phyloP scores from a whole-genome alignment of 2,888 invertebrate genomes.

The Drosophila kuntzei region DNA sequence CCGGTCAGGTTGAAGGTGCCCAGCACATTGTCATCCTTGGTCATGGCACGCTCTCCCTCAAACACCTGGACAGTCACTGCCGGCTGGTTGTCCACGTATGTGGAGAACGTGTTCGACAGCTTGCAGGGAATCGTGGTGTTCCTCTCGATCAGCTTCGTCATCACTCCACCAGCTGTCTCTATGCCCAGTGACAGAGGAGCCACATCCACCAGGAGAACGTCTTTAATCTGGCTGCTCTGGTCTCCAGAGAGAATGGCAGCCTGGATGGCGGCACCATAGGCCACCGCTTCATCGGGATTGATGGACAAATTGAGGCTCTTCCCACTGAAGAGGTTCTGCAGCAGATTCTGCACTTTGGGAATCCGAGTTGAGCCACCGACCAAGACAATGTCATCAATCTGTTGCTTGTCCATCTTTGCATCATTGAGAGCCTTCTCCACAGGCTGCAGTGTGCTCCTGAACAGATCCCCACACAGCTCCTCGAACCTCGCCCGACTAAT shows the following conservation, averaged over 20 bases:
- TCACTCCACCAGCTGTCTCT: slow-evolving; percentile 93
- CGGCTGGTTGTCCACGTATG: slow-evolving; percentile 92
- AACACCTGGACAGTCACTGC: slow-evolving; percentile 91
- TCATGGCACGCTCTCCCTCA: slow-evolving; percentile 94
- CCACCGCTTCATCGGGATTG: slow-evolving; percentile 93
- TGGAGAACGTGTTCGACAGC: slow-evolving; percentile 91
- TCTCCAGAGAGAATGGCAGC: slow-evolving; percentile 90
- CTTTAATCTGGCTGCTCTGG: slow-evolving; percentile 90
- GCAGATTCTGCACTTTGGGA: slow-evolving; percentile 91
- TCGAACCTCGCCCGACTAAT: slow-evolving; percentile 91
- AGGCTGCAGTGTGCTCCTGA: slow-evolving; percentile 90
- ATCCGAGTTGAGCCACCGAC: slow-evolving; percentile 94
- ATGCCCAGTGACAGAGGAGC: slow-evolving; percentile 90
- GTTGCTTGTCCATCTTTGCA: slow-evolving; percentile 91
- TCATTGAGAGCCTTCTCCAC: slow-evolving; percentile 92
- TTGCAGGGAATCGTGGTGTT: slow-evolving; percentile 91
- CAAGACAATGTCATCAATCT: slow-evolving; percentile 91
- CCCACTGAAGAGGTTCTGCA: slow-evolving; percentile 91
- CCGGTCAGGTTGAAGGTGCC: slow-evolving; percentile 98
- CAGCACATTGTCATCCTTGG: slow-evolving; percentile 96
- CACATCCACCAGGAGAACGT: slow-evolving; percentile 90
- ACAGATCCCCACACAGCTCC: slow-evolving; percentile 90
- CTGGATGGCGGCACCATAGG: slow-evolving; percentile 91
- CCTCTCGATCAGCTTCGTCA: slow-evolving; percentile 91
- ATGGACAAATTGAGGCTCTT: slow-evolving; percentile 91